Conservation (phyloP, 1,140 invertebrate genomes). For the Drosophila takahashii region DNA sequence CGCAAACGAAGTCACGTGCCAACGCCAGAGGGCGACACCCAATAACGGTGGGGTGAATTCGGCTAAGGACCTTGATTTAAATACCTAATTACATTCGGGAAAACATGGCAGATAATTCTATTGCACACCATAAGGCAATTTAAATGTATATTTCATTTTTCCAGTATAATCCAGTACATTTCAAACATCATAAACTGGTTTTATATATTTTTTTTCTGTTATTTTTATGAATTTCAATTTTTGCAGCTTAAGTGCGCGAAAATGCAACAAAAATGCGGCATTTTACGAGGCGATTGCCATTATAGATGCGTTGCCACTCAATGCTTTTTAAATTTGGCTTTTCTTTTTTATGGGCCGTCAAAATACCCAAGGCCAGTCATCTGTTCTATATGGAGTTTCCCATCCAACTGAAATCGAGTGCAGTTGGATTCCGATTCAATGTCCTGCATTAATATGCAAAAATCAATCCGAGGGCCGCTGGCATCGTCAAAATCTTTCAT, state of each 20-base stretch:
- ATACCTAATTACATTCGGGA: slow-evolving; percentile 28
- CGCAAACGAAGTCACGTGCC: slow-evolving; percentile 72
- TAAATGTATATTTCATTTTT: not conserved
- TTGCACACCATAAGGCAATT: not conserved
- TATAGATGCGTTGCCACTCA: slow-evolving; percentile 25
- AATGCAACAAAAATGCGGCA: slow-evolving; percentile 38
- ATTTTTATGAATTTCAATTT: not conserved
- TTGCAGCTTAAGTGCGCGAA: not conserved
- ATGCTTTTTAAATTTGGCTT: slow-evolving; percentile 18
- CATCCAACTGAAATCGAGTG: slow-evolving; percentile 6
- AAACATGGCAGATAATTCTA: not conserved
- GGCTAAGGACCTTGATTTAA: slow-evolving; percentile 41
- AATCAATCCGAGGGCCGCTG: slow-evolving; percentile 53
- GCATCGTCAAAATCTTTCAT: slow-evolving; percentile 60
- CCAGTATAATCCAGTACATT: not conserved
- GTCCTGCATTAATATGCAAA: slow-evolving; percentile 51
- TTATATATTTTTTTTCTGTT: not conserved
- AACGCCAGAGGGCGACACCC: slow-evolving; percentile 47
- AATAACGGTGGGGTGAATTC: slow-evolving; percentile 18
- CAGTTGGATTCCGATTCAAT: slow-evolving; percentile 26
- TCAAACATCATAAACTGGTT: too few species aligned
- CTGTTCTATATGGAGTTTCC: slow-evolving; percentile 12
- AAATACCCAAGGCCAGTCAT: slow-evolving; percentile 27
- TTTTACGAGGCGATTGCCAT: slow-evolving; percentile 46
- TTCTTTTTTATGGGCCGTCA: slow-evolving; percentile 21